Base-by-base conservation (phyloP, 2,113 vertebrate genomes). In the Epinephelus fuscoguttatus region DNA sequence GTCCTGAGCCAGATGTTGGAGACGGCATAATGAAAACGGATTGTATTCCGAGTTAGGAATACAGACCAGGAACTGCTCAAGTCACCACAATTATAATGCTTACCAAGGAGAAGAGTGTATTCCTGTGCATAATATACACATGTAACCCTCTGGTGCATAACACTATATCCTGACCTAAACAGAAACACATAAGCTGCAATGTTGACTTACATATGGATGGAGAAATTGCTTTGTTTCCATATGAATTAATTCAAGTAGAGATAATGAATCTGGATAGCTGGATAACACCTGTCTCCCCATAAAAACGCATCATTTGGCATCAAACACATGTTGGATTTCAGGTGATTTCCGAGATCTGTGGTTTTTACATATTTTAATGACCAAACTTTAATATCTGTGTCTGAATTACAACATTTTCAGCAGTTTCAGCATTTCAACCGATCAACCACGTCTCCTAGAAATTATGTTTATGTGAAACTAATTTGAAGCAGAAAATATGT, bases 1-100 rank as follows among this genome's bases (percentile, higher is more conserved):
- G 73, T 73, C 50, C 49, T 70, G 49, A 40, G 53, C 42, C 78
- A 78, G 74, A 81, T 81, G 81, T 45, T 78, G 40, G 40, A 45
- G 21, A 71, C 63, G 10, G 33, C 15, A 56, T 49, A 67, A 59
- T 27, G 53, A 52, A 27, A 42, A 18, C 5, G 1, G 17, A 56
- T 53, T 27, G 2, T 69, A 37, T 52, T 70, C 6, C 33, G 47
- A 62, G 23, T 21, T 52, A 52, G 7, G 3, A 7, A 40, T 6
- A 11, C 13, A 59, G 50, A 66, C 74, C 1, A 2, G 23, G 23
- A 61, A 64, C 62, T 67, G 50, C 30, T 69, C n/a, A 30, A 25
- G 30, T 69, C 42, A 27, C 56, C 40, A 13, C 3, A 42, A 42
- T 69, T 19, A 52, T 18, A n/a, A 21, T 30, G 19, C 52, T 40